Evolutionary conservation across 1,140 invertebrate species (phyloP).

Genomic region (Arctopsyche grandis): DNA sequence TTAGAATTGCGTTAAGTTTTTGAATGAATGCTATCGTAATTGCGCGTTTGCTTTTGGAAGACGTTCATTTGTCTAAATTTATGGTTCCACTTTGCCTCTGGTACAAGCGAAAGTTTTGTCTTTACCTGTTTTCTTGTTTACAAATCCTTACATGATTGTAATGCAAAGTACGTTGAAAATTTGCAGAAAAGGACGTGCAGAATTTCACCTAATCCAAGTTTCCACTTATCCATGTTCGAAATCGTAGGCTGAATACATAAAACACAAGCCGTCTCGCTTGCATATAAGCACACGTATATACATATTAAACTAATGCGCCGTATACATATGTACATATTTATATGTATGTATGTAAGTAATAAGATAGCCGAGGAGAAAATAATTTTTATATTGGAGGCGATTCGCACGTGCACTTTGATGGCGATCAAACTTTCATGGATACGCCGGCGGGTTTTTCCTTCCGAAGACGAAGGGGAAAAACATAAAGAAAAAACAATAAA

Average conservation of each 20-base stretch:
- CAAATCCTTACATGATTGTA: not conserved
- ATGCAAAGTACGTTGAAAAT: constrained; percentile 1
- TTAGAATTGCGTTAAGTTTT: too few relatives aligned
- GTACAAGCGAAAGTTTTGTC: too few relatives aligned
- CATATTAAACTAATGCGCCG: not conserved
- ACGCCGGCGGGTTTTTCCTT: not conserved
- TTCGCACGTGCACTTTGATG: constrained; percentile 39
- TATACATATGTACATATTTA: not conserved
- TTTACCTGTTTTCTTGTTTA: not conserved
- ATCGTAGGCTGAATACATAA: not conserved
- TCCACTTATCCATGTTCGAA: not conserved
- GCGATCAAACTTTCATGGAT: constrained; percentile 39
- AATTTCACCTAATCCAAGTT: not conserved
- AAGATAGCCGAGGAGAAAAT: not conserved
- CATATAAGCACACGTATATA: not conserved
- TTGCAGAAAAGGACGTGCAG: not conserved
- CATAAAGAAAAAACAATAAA: constrained; percentile 49
- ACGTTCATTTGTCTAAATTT: too few relatives aligned
- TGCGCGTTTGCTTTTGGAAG: too few relatives aligned
- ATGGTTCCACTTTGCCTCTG: too few relatives aligned
- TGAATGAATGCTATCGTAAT: too few relatives aligned
- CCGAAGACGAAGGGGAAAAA: constrained; percentile 17
- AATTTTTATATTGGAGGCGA: constrained; percentile 30
- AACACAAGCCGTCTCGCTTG: not conserved
- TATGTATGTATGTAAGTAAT: not conserved